phyloP scores from a whole-genome alignment of 2,797 vertebrate species.

The Poecilia picta region DNA sequence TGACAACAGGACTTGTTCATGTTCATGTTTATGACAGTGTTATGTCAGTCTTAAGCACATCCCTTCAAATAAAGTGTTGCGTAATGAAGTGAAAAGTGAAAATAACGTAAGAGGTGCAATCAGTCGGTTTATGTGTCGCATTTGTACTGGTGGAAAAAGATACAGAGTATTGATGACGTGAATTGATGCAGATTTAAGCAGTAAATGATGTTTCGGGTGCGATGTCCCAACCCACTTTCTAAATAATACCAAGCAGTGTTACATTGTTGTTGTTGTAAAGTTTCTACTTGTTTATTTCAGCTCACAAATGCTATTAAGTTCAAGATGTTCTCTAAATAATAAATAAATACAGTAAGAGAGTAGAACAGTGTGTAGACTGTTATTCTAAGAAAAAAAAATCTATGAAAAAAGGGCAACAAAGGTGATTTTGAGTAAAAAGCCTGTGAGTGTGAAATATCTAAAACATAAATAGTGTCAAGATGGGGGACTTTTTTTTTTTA shows the following conservation, averaged over 20 bases:
- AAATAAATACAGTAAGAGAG: not conserved
- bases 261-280: slow-evolving; percentile 20
- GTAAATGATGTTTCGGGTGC: slow-evolving; percentile 5
- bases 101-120: slow-evolving; percentile 1
- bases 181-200: slow-evolving; percentile 2
- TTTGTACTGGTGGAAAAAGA: not conserved
- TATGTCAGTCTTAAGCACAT: too few relatives aligned
- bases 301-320: slow-evolving; percentile 4
- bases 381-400: not conserved
- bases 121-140: not conserved
- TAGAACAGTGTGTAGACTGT: not conserved
- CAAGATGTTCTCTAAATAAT: slow-evolving; percentile 3
- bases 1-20: too few relatives aligned
- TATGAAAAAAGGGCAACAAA: not conserved
- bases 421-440: slow-evolving; percentile 12
- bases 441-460: not conserved
- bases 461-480: not conserved
- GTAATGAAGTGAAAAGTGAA: slow-evolving; percentile 10
- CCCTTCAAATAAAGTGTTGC: too few relatives aligned
- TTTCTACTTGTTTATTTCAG: slow-evolving; percentile 21
- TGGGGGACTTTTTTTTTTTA: not conserved
- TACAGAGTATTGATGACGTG: not conserved
- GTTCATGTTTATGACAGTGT: too few relatives aligned
- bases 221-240: not conserved
- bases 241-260: slow-evolving; percentile 67